Evolutionary conservation across 2,888 invertebrate genomes (phyloP), one percentile per base, ranked within the genome.

Genomic region (Nomada hirtipes): DNA sequence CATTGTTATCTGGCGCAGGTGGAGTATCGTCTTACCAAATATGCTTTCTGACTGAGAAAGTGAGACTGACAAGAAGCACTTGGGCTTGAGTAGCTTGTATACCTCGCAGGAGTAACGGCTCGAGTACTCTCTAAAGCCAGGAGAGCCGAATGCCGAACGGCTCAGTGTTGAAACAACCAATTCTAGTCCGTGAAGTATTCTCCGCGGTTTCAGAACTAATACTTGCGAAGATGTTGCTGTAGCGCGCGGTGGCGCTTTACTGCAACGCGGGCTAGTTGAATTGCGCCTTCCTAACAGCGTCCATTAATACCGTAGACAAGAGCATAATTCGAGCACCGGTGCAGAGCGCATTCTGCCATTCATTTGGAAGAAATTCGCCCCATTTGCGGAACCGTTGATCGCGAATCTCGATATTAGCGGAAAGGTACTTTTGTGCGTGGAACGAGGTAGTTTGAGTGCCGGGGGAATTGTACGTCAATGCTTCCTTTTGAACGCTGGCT

Each of bases 151-250:
- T 79, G 87, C 79, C 87, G 86, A 84, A 84, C 84, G 71, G 88
- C 77, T 86, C 79, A 73, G 82, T 77, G 84, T 86, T 87, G 85
- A 76, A 85, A 83, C 87, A 85, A 81, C 86, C 86, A 85, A 87
- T 86, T 87, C 83, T 79, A 87, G 76, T 76, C 87, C 52, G 83
- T 86, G 76, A 87, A 86, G 86, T 85, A 86, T 86, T 83, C 87
- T 85, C 79, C 77, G 87, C 76, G 85, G 83, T 87, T 75, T 73
- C 72, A 76, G 86, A 81, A 86, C 85, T 86, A 85, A 87, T 86
- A 85, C 85, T 81, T 59, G 79, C 75, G 69, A 76, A 76, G 77
- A 86, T 75, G 84, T 76, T 82, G 69, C 72, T 72, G 60, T 55
- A 75, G 84, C 75, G 76, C 63, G 72, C 76, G 57, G 71, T 64